A percentile compares a stretch with the other conserved stretches of the same genome.
These are phyloP conservation scores for Piscicola geometra DNA, from an alignment of 2,888 invertebrate genomes.

Conservation along the genomic window DNA sequence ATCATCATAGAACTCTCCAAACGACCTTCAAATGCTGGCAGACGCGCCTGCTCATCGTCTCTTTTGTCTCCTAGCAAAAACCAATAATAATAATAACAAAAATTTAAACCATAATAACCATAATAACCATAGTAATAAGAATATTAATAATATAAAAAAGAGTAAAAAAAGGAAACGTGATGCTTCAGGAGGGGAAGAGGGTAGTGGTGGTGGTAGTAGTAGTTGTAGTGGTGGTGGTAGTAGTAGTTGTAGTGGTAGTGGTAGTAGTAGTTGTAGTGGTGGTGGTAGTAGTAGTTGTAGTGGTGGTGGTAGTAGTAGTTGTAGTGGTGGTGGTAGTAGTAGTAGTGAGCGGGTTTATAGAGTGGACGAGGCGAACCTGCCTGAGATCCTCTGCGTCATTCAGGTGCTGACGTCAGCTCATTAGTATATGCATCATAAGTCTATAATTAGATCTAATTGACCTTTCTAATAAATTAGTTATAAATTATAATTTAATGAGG, in stretches of 20 bases:
- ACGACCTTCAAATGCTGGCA: constrained; percentile 94
- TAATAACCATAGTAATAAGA: neutral
- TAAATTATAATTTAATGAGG: no score
- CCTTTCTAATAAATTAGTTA: no score
- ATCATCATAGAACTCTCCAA: no score
- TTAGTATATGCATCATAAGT: neutral
- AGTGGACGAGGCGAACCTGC: neutral
- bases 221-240: no score
- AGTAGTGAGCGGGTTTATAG: neutral
- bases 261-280: no score
- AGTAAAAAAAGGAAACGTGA: no score
- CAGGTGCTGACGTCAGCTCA: constrained; percentile 28
- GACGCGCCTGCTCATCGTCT: constrained; percentile 98
- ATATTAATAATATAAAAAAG: neutral
- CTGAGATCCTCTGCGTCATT: constrained; percentile 19
- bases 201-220: no score
- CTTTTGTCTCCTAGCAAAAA: constrained; percentile 76
- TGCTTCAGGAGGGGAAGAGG: no score
- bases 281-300: no score
- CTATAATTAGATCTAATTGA: neutral
- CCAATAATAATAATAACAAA: neutral
- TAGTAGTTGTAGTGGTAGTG: no score
- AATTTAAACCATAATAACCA: neutral
- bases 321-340: neutral
- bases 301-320: no score